Conservation (phyloP, 2,888 invertebrate genomes). For the Lasioglossum malachurum region DNA sequence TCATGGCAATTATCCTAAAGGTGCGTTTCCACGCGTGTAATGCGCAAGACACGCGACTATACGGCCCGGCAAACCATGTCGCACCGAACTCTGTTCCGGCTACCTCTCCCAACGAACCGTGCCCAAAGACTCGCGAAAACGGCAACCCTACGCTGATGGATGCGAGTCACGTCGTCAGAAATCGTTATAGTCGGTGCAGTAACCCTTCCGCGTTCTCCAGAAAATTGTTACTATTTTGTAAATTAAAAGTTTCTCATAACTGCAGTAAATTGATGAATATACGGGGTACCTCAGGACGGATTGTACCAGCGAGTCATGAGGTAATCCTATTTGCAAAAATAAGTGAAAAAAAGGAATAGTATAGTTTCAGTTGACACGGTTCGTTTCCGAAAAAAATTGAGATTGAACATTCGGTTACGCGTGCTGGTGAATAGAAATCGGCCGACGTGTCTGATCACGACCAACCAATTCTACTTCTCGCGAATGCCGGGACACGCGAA, state of each 20-base stretch:
- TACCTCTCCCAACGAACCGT: neutral
- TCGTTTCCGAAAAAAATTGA: neutral
- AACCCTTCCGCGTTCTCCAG: neutral
- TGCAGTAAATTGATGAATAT: too few relatives aligned
- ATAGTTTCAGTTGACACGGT: too few relatives aligned
- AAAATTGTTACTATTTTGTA: neutral
- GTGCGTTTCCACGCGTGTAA: conserved; percentile 18
- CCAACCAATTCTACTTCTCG: neutral
- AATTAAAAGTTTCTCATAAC: too few relatives aligned
- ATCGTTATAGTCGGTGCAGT: neutral
- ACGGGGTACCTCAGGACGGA: too few relatives aligned
- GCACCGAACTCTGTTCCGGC: neutral
- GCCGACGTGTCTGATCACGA: neutral
- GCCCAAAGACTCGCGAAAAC: neutral
- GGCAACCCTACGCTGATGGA: neutral
- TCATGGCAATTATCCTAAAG: conserved; percentile 18
- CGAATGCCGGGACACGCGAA: neutral
- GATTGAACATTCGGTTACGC: neutral
- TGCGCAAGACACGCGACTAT: conserved; percentile 1
- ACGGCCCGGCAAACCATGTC: neutral
- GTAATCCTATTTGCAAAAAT: too few relatives aligned
- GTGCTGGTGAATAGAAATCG: neutral
- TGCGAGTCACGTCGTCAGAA: neutral
- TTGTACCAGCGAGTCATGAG: too few relatives aligned
- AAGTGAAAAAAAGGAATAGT: too few relatives aligned